These are phyloP conservation scores for Perccottus glenii DNA, from an alignment of 2,113 vertebrate species.

Conservation along the genomic window DNA sequence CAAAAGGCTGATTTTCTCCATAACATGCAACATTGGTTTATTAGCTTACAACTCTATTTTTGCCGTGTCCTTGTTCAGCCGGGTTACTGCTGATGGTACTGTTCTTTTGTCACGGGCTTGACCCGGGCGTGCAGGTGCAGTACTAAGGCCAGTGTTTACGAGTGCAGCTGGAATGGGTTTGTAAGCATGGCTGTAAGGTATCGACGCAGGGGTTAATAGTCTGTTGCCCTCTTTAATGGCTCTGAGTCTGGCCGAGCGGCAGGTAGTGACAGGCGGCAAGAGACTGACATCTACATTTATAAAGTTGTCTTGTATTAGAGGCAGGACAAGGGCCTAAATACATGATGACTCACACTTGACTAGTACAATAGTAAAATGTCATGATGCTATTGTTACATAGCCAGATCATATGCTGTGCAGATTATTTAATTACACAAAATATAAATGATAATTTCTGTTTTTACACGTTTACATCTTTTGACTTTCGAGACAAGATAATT, in stretches of 20 bases:
- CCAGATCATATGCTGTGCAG: too few species aligned
- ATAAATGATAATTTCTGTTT: too few species aligned
- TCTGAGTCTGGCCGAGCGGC: conserved; percentile 64
- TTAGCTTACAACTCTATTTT: conserved; percentile 51
- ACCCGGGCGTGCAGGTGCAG: conserved; percentile 51
- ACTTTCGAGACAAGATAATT: too few species aligned
- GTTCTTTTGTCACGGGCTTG: conserved; percentile 57
- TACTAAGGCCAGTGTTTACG: conserved; percentile 73
- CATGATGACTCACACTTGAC: too few species aligned
- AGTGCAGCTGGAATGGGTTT: conserved; percentile 68
- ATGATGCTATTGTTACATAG: too few species aligned
- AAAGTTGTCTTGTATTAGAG: conserved; percentile 45
- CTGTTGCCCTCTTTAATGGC: conserved; percentile 80
- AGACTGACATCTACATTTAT: conserved; percentile 47
- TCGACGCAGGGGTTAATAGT: conserved; percentile 78
- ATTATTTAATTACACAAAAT: too few species aligned
- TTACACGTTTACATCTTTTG: too few species aligned
- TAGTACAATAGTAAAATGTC: too few species aligned
- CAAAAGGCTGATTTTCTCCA: conserved; percentile 41
- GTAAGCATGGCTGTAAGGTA: conserved; percentile 67
- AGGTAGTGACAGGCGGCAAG: conserved; percentile 44
- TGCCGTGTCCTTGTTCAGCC: conserved; percentile 33
- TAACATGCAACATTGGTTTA: conserved; percentile 47
- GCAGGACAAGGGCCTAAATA: neutral
- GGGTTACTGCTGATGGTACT: conserved; percentile 65